Conservation (phyloP, 2,888 invertebrate species). For the Oscheius onirici region DNA sequence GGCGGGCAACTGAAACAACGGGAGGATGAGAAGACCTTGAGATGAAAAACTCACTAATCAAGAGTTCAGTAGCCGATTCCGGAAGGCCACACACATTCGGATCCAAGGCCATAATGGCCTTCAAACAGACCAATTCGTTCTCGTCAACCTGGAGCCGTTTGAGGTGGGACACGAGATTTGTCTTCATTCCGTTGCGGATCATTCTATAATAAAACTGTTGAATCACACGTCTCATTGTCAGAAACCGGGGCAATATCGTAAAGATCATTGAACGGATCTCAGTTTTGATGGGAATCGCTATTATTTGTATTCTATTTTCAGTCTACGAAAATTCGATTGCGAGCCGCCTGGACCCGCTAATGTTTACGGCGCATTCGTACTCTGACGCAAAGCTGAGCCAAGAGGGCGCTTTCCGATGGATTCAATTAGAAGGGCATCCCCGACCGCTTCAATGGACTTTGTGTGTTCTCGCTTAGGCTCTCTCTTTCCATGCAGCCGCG, state of each 20-base stretch:
- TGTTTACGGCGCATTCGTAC: too few species aligned
- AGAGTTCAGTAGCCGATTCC: constrained; percentile 24
- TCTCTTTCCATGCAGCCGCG: constrained; percentile 28
- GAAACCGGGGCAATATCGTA: neutral
- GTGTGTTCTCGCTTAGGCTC: constrained; percentile 29
- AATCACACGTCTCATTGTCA: neutral
- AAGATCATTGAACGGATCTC: too few species aligned
- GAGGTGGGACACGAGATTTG: constrained; percentile 46
- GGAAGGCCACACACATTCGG: constrained; percentile 58
- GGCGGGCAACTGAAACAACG: constrained; percentile 44
- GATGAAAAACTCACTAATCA: constrained; percentile 23
- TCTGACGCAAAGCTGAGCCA: constrained; percentile 9
- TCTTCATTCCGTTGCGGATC: constrained; percentile 46
- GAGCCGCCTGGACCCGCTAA: too few species aligned
- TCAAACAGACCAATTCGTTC: constrained; percentile 63
- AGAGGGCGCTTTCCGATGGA: constrained; percentile 12
- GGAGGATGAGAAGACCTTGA: neutral
- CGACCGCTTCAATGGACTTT: constrained; percentile 27
- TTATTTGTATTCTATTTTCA: too few species aligned
- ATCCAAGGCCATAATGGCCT: constrained; percentile 69
- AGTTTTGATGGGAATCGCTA: too few species aligned
- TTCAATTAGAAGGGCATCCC: constrained; percentile 32
- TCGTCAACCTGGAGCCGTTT: constrained; percentile 53
- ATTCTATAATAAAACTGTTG: constrained; percentile 36
- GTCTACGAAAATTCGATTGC: too few species aligned